Conservation (phyloP, 2,113 vertebrate species). For the Paracanthobrama guichenoti region DNA sequence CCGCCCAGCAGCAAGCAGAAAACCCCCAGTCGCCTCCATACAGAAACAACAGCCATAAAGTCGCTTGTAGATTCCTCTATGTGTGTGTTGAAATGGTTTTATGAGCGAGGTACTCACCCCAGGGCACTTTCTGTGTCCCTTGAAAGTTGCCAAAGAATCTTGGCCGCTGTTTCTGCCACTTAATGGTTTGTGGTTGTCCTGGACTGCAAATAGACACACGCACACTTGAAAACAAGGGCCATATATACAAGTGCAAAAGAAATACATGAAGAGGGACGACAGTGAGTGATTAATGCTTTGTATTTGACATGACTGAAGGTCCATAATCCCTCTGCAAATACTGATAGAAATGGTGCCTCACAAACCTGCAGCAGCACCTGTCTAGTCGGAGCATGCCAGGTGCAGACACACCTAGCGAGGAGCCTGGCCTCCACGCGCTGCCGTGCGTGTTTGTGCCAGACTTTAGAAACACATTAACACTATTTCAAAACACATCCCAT, state of each 20-base stretch:
- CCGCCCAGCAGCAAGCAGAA: constrained; percentile 55
- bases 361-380: constrained; percentile 73
- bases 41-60: constrained; percentile 70
- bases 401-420: constrained; percentile 58
- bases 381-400: constrained; percentile 72
- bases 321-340: constrained; percentile 78
- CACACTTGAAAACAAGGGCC: constrained; percentile 50
- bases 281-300: constrained; percentile 65
- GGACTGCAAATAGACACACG: constrained; percentile 83
- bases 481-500: constrained; percentile 28
- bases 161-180: constrained; percentile 79
- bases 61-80: constrained; percentile 42
- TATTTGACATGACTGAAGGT: constrained; percentile 69
- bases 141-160: constrained; percentile 81
- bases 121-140: constrained; percentile 77
- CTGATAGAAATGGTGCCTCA: constrained; percentile 66
- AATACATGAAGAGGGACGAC: constrained; percentile 29
- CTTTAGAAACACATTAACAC: constrained; percentile 53
- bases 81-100: constrained; percentile 42
- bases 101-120: constrained; percentile 72
- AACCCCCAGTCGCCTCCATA: constrained; percentile 69
- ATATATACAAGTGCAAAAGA: neutral
- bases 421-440: constrained; percentile 36
- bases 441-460: constrained; percentile 49
- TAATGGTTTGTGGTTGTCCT: constrained; percentile 83